A percentile compares a stretch with the other conserved stretches of the same genome.
Evolutionary conservation across 2,797 vertebrate species (phyloP).

Genomic region (Sarcophilus harrisii): DNA sequence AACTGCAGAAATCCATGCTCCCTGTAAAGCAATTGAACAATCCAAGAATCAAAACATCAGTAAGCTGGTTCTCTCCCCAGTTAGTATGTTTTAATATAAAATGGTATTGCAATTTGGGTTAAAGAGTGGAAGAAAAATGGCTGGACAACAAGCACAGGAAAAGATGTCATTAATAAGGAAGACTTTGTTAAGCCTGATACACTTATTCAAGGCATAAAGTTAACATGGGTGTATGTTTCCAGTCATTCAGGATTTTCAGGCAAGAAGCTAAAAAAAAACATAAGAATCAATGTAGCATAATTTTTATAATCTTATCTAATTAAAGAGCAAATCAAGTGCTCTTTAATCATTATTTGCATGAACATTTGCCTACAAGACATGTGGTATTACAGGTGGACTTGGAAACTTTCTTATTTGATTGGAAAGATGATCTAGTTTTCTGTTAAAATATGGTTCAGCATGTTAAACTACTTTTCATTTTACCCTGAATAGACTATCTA

Average conservation of each 20-base stretch:
- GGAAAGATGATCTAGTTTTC: rapidly evolving
- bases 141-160: slow-evolving; percentile 92
- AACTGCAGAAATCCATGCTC: slow-evolving; percentile 81
- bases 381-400: too few relatives aligned
- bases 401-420: rapidly evolving
- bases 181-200: slow-evolving; percentile 93
- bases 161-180: slow-evolving; percentile 90
- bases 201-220: slow-evolving; percentile 89
- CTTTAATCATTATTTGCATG: not conserved
- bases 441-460: not conserved
- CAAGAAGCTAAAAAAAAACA: slow-evolving; percentile 93
- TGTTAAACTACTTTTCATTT: not conserved
- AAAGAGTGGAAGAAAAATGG: slow-evolving; percentile 94
- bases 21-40: slow-evolving; percentile 93
- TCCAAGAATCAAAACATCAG: slow-evolving; percentile 90
- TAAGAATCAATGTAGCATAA: not conserved
- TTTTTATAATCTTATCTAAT: not conserved
- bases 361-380: not conserved
- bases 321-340: not conserved
- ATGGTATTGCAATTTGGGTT: slow-evolving; percentile 95
- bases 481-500: too few relatives aligned
- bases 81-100: slow-evolving; percentile 97
- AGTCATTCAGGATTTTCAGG: slow-evolving; percentile 94
- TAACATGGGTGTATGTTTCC: slow-evolving; percentile 95
- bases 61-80: slow-evolving; percentile 94